These are phyloP conservation scores for Sthenelais limicola DNA, from an alignment of 2,888 invertebrate species.

Conservation along the genomic window DNA sequence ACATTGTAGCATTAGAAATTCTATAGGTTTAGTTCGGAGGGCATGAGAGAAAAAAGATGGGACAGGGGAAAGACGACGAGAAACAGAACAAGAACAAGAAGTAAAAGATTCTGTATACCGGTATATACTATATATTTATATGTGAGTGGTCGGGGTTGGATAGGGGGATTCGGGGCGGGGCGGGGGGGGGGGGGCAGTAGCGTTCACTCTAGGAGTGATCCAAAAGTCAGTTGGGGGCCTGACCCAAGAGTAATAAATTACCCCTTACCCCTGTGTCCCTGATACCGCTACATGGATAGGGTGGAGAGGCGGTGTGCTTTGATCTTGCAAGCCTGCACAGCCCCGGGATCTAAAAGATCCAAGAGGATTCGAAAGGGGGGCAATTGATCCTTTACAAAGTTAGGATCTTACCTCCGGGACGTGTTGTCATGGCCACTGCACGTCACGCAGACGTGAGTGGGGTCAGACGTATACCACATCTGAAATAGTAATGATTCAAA, in stretches of 20 bases:
- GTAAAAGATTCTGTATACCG: too few species aligned
- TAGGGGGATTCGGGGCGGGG: slow-evolving; percentile 16
- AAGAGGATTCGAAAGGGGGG: too few species aligned
- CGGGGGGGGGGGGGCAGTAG: background rate
- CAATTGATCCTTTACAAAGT: slow-evolving; percentile 29
- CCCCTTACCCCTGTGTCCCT: slow-evolving; percentile 19
- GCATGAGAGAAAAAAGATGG: too few species aligned
- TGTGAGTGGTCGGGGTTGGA: too few species aligned
- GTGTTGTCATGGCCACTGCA: background rate
- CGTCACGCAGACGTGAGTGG: too few species aligned
- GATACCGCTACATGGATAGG: slow-evolving; percentile 19
- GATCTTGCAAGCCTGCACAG: slow-evolving; percentile 28
- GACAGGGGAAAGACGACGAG: too few species aligned
- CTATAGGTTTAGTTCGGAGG: too few species aligned
- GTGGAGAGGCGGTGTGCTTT: slow-evolving; percentile 29
- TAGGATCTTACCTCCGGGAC: slow-evolving; percentile 5
- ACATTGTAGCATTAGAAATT: too few species aligned
- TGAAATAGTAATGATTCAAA: too few species aligned
- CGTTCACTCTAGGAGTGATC: background rate
- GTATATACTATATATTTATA: too few species aligned
- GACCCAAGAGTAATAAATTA: slow-evolving; percentile 10
- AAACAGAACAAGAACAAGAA: too few species aligned
- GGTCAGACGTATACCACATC: too few species aligned
- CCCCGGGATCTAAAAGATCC: slow-evolving; percentile 15
- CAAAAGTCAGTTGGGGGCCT: slow-evolving; percentile 13